A percentile compares a stretch with the other conserved stretches of the same genome.
Conservation (phyloP, 2,797 vertebrate species). For the Mionectes olivaceus region DNA sequence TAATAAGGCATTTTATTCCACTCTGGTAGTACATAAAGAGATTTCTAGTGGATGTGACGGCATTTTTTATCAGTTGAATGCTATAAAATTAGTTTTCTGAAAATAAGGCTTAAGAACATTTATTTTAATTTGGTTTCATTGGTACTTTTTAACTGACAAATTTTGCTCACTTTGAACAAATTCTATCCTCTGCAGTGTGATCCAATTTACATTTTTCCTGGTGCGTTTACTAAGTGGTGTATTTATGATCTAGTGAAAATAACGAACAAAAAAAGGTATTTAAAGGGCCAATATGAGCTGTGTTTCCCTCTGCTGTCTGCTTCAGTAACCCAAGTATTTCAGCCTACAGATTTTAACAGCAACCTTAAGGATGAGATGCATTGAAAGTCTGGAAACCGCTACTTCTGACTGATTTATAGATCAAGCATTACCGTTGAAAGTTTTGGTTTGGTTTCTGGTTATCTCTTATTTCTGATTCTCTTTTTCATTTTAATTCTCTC, state of each 20-base stretch:
- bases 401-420: neutral
- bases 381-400: neutral
- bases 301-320: neutral
- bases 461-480: neutral
- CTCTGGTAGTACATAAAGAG: neutral
- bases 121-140: constrained; percentile 10
- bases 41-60: neutral
- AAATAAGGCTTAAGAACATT: neutral
- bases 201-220: neutral
- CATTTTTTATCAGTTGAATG: neutral
- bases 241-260: neutral
- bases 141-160: neutral
- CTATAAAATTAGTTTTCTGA: neutral
- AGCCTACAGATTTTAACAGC: neutral
- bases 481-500: constrained; percentile 17
- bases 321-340: neutral
- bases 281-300: neutral
- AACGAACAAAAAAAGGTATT: neutral
- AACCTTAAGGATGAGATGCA: neutral
- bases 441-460: neutral
- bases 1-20: neutral
- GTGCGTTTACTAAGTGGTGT: neutral
- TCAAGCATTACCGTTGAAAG: neutral
- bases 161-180: neutral
- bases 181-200: neutral